Evolutionary conservation across 2,888 invertebrate species (phyloP), one percentile per base, ranked within the genome.

Genomic region (Pegoplata infirma): DNA sequence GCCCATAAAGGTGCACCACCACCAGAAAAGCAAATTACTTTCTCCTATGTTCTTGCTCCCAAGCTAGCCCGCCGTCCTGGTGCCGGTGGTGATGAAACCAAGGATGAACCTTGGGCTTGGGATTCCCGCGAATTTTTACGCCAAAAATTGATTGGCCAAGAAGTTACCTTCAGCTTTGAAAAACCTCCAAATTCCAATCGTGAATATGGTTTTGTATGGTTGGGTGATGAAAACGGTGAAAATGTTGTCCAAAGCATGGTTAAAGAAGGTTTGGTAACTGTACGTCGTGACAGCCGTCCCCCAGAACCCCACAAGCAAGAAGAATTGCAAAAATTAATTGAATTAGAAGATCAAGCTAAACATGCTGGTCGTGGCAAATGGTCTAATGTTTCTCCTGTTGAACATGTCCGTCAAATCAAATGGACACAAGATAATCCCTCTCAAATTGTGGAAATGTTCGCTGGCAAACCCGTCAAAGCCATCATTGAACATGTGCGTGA

Each of bases 401-500:
- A 93, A 47, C 96, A 97, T 87, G 91, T 97, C 0, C 93, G 98
- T 21, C 93, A 96, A 82, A 94, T 98, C 81, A 96, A 94, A 87
- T 98, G 98, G 97, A 92, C 92, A 2, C 92, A 97, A 49, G 98
- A 98, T 12, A 96, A 96, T 87, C 93, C 94, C n/a, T 91, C 94
- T 63, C 92, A 92, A 61, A 93, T 94, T 90, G 95, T 98, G 3
- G 97, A 98, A 85, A 94, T 96, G 85, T 93, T 93, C 81, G 94
- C 94, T 80, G 94, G 94, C 40, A 95, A 97, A 86, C 97, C 97
- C 0, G 91, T 98, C 5, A 95, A 94, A 89, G 98, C 98, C 53
- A 93, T 99, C 72, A 95, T 99, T 83, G 99, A 99, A 88, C 97
- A 98, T 91, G 98, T 99, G 0, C 93, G 98, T 71, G 99, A 99